Base-by-base conservation (phyloP, 2,888 invertebrate species). In the Aquatica leii region DNA sequence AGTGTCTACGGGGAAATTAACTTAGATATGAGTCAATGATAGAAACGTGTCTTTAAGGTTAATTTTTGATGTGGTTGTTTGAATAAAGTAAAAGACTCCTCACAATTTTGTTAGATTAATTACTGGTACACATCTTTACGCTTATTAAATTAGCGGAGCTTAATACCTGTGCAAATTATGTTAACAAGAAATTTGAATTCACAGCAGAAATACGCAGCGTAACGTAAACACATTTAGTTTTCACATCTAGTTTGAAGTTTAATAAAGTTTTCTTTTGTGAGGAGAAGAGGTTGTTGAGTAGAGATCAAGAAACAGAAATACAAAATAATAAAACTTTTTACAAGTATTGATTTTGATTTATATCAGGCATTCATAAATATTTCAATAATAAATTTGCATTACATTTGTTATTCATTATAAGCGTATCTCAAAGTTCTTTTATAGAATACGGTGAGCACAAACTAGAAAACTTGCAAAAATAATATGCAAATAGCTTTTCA, bases 21-120 rank as follows among this genome's bases (percentile, higher is more conserved):
- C 70, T 72, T 65, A 74, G 76, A 74, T 75, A 74, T 73, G 74
- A 75, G 74, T 75, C 73, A 74, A 70, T 71, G 74, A 76, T 74
- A 74, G 24, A 24, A 24, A 24, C 24, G 24, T 24, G 24, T 24
- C 24, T 24, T 68, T 71, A 69, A 68, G 68, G 68, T 59, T 12
- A 48, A 48, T 18, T 48, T 48, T 24, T 24, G 2, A 6, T 24
- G 24, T 6, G 24, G 2, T 4, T 4, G 24, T 24, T 24, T 24
- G 6, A 24, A 24, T 24, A 24, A 24, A 24, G 24, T 6, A 24
- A 24, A 24, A 24, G 24, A 2, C 24, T 24, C 2, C 2, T 4
- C 24, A 6, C 24, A 24, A 24, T 24, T 24, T 24, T 24, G 24
- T 24, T 24, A 24, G 4, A 24, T 24, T 24, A 24, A 24, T 24